Conservation (phyloP, 2,797 vertebrate genomes). For the Hephaestus fuliginosus region DNA sequence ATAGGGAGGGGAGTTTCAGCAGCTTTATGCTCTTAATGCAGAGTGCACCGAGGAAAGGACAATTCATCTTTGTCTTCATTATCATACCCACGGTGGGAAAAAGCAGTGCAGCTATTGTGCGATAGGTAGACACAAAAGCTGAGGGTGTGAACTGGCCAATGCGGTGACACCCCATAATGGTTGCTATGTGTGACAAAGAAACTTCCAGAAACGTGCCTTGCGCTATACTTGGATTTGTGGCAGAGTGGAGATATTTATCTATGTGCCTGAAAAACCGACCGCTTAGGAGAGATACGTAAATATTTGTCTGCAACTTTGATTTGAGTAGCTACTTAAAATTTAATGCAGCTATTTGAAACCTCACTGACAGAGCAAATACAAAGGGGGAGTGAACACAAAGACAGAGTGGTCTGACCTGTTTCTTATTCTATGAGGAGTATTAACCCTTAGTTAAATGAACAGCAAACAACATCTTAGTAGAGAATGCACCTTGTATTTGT, state of each 20-base stretch:
- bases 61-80: constrained; percentile 83
- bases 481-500: constrained; percentile 21
- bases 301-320: neutral
- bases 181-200: constrained; percentile 69
- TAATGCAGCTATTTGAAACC: neutral
- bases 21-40: constrained; percentile 56
- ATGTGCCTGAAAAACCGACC: constrained; percentile 12
- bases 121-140: constrained; percentile 82
- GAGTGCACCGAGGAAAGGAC: constrained; percentile 50
- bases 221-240: constrained; percentile 35
- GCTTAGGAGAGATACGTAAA: neutral
- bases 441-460: constrained; percentile 14
- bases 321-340: neutral
- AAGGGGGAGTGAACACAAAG: constrained; percentile 17
- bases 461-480: neutral
- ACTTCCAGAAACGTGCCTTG: constrained; percentile 42
- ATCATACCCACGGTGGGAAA: constrained; percentile 90
- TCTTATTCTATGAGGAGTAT: constrained; percentile 9
- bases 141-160: constrained; percentile 80
- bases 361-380: neutral
- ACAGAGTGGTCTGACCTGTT: constrained; percentile 42
- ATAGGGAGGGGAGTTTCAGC: constrained; percentile 37
- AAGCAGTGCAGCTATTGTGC: constrained; percentile 80
- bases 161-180: constrained; percentile 60
- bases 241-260: neutral